These are phyloP conservation scores for Graptemys geographica DNA, from an alignment of 2,797 vertebrate species.

Conservation along the genomic window DNA sequence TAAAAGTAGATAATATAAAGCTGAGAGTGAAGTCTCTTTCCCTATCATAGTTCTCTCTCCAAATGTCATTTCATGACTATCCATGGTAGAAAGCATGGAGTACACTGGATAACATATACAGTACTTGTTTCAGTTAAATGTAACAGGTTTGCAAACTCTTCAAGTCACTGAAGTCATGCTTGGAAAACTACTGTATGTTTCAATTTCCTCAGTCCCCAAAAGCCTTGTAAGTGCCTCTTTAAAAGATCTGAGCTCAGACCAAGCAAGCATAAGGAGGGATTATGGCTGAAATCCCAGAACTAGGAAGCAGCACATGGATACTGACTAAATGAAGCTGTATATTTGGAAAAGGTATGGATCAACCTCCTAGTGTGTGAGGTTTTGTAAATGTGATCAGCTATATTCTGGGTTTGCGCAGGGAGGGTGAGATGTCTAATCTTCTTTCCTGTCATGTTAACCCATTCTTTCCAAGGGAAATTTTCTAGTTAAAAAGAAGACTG, in stretches of 20 bases:
- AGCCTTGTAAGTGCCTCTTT: slow-evolving; percentile 4
- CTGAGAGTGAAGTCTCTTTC: not conserved
- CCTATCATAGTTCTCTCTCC: not conserved
- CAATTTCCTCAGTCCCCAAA: slow-evolving; percentile 26
- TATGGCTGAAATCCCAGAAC: slow-evolving; percentile 48
- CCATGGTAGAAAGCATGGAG: not conserved
- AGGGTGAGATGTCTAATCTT: not conserved
- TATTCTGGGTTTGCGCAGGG: not conserved
- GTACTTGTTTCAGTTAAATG: not conserved
- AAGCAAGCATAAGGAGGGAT: not conserved
- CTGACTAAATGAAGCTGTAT: not conserved
- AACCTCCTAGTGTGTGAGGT: slow-evolving; percentile 8
- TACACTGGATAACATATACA: not conserved
- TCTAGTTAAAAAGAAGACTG: not conserved
- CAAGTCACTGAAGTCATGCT: fast-evolving
- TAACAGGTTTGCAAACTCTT: not conserved
- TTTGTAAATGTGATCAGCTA: slow-evolving; percentile 17
- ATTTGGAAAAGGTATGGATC: slow-evolving; percentile 24
- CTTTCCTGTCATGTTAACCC: not conserved
- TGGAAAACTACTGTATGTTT: slow-evolving; percentile 48
- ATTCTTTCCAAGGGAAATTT: slow-evolving; percentile 12
- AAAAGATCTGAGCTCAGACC: slow-evolving; percentile 4
- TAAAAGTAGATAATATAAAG: not conserved
- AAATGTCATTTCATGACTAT: not conserved
- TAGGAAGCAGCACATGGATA: not conserved